Conservation (phyloP, 2,797 vertebrate species). For the Girardinus metallicus region DNA sequence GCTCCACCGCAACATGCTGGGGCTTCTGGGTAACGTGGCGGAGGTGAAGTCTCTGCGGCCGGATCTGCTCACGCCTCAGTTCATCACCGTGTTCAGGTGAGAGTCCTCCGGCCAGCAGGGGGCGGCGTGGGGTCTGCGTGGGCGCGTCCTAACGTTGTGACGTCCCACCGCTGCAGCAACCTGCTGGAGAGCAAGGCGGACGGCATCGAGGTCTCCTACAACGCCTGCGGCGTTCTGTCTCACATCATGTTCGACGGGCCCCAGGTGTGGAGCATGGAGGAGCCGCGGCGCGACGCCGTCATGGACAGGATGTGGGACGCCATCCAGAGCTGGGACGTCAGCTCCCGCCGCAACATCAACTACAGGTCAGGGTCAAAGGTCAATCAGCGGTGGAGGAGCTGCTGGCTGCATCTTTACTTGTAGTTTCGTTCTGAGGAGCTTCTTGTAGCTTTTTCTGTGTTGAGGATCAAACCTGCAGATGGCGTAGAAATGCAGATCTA, state of each 20-base stretch:
- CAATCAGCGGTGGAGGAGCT: background rate
- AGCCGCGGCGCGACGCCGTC: conserved; percentile 87
- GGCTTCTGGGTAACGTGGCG: conserved; percentile 94
- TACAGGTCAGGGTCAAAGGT: conserved; percentile 82
- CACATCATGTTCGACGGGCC: conserved; percentile 99
- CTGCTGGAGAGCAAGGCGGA: conserved; percentile 97
- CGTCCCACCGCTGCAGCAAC: conserved; percentile 77
- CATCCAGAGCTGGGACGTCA: conserved; percentile 97
- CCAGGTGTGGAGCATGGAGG: conserved; percentile 89
- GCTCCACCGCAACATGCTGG: conserved; percentile 97
- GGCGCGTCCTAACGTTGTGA: no score
- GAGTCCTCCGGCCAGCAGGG: background rate
- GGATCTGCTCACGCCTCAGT: conserved; percentile 94
- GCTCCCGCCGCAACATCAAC: conserved; percentile 96
- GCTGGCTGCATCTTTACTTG: no score
- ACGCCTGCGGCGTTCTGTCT: conserved; percentile 96
- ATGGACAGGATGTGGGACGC: conserved; percentile 96
- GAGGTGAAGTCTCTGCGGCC: conserved; percentile 93
- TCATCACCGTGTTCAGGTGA: conserved; percentile 97
- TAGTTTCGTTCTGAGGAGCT: no score
- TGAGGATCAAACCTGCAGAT: background rate
- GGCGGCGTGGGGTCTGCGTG: no score
- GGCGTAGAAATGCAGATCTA: background rate
- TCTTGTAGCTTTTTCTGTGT: no score
- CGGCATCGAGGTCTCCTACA: conserved; percentile 98